Evolutionary conservation across 1,140 invertebrate species (phyloP), one percentile per base, ranked within the genome.

Genomic region (Euura saliciscinereae): DNA sequence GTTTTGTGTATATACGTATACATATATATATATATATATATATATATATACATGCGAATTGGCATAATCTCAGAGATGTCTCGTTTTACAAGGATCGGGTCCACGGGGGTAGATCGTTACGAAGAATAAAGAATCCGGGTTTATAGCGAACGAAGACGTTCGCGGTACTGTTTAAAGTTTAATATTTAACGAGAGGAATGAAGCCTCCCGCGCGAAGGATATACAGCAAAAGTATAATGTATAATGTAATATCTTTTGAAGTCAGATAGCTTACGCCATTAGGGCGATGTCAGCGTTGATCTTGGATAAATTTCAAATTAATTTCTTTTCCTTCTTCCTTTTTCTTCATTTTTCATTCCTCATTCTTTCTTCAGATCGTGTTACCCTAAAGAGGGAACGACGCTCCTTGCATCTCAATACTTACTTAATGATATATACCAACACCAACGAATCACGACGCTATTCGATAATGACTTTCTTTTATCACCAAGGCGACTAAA

Each of bases 41-140:
- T 59, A 59, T n/a, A 59, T 11, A 59, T 59, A n/a, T 59, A 59
- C 0, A 8, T 28, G 43, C 68, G 45, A 75, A 87, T 87, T 87
- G 85, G 82, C 85, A 86, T 86, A 85, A 86, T 87, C 78, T 84
- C 73, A 81, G 76, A 83, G 83, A 87, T 86, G 80, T 86, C 84
- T 86, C 85, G 85, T 84, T 85, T 81, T 74, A 45, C 78, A 71
- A 78, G 75, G 80, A 84, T 82, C 79, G 45, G 45, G 44, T 45
- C 8, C 59, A 5, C 67, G 45, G 42, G 28, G n/a, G 7, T 44
- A 66, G 44, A 66, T 66, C 68, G 70, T 66, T 71, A 72, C 64
- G 71, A 71, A 73, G 67, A 75, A 51, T 69, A 72, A 73, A 70
- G 11, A 45, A 65, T 59, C 13, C 70, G 74, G 59, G 71, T 69